Percentiles rank a stretch among this genome's conserved stretches.
Conservation (phyloP, 2,888 invertebrate species). For the Ophion obscuratus region DNA sequence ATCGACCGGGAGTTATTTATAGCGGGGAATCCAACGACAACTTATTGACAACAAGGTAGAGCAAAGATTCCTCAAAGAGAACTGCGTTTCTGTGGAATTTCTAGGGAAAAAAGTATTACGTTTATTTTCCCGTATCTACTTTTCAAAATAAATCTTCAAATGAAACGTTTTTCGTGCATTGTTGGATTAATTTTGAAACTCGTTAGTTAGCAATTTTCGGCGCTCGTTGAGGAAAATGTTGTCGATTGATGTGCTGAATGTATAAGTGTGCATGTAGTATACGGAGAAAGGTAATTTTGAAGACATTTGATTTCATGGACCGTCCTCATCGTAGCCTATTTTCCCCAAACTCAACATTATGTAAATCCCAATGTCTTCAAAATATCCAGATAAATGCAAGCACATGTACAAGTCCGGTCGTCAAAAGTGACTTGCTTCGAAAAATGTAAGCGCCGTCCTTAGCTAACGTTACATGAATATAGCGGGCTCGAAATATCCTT, state of each 20-base stretch:
- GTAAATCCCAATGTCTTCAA: no score
- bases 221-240: conserved; percentile 14
- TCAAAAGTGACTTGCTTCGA: no score
- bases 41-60: not conserved
- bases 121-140: not conserved
- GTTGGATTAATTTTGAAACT: not conserved
- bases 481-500: no score
- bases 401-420: no score
- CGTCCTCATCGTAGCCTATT: no score
- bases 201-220: not conserved
- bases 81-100: not conserved
- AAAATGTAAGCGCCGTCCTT: no score
- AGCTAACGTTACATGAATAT: no score
- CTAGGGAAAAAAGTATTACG: not conserved
- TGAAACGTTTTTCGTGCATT: not conserved
- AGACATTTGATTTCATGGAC: no score
- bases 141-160: not conserved
- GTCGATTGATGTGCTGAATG: conserved; percentile 40
- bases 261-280: not conserved
- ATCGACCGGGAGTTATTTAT: not conserved
- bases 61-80: not conserved
- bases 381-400: no score
- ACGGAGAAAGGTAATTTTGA: no score
- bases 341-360: no score
- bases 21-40: not conserved